A percentile compares a stretch with the other conserved stretches of the same genome.
Evolutionary conservation across 2,113 vertebrate species (phyloP).

Genomic region (Pavo muticus): DNA sequence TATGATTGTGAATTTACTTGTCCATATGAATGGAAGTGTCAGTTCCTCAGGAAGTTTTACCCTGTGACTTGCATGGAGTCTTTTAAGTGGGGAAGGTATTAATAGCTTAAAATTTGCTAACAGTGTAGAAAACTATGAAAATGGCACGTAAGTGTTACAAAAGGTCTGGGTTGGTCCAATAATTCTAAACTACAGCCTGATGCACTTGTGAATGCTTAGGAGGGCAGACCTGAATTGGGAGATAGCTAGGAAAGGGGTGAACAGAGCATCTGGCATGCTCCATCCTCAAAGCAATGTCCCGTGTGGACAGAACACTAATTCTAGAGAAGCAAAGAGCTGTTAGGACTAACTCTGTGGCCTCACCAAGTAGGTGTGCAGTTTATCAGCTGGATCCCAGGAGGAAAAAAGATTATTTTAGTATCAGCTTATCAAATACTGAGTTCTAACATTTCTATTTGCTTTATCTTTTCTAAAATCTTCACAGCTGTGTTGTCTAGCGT

Average conservation of each 20-base stretch:
- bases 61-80: not conserved
- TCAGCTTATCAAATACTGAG: not conserved
- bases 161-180: not conserved
- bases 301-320: not conserved
- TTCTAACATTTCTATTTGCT: not conserved
- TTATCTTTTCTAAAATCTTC: not conserved
- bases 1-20: not conserved
- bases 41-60: not conserved
- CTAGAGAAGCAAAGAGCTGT: not conserved
- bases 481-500: not conserved
- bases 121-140: not conserved
- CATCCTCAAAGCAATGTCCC: not conserved
- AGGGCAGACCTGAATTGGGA: not conserved
- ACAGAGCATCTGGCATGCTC: not conserved
- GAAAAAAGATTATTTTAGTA: not conserved
- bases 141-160: not conserved
- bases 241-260: not conserved
- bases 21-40: not conserved
- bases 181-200: not conserved
- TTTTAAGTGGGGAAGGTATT: not conserved
- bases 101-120: slow-evolving; percentile 18
- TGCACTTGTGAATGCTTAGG: not conserved
- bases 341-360: not conserved
- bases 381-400: not conserved
- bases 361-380: not conserved